These are phyloP conservation scores for Ophraella communa DNA, from an alignment of 2,888 invertebrate genomes.

Conservation along the genomic window DNA sequence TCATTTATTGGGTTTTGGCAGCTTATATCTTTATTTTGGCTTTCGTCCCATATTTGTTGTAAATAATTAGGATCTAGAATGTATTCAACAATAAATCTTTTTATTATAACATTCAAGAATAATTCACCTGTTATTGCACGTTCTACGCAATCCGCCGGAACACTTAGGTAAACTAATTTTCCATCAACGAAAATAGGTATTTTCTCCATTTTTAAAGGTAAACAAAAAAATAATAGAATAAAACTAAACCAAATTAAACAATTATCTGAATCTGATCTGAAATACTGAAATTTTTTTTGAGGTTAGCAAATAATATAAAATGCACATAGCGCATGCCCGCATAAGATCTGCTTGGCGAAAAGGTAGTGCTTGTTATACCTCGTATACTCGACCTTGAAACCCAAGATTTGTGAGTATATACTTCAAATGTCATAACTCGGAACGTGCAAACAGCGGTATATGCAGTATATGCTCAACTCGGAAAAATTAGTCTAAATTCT, in stretches of 20 bases:
- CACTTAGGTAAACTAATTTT: not conserved
- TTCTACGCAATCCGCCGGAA: not conserved
- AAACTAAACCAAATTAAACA: not conserved
- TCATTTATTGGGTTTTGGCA: not conserved
- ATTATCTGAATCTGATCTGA: not conserved
- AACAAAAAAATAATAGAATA: not conserved
- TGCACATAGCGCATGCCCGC: not conserved
- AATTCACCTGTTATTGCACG: not conserved
- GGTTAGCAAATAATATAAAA: not conserved
- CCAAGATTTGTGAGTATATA: not conserved
- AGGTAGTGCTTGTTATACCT: not conserved
- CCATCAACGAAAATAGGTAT: not conserved
- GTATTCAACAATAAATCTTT: not conserved
- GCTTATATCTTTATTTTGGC: not conserved
- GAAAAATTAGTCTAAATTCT: no score
- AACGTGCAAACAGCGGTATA: not conserved
- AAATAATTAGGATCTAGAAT: not conserved
- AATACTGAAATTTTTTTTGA: not conserved
- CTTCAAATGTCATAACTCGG: not conserved
- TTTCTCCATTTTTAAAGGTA: not conserved
- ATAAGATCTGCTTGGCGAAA: not conserved
- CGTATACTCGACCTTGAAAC: not conserved
- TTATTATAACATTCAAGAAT: not conserved
- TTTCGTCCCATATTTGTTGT: not conserved
- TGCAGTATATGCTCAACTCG: not conserved